A percentile compares a stretch with the other conserved stretches of the same genome.
Evolutionary conservation across 2,888 invertebrate species (phyloP).

Genomic region (Furcula furcula): DNA sequence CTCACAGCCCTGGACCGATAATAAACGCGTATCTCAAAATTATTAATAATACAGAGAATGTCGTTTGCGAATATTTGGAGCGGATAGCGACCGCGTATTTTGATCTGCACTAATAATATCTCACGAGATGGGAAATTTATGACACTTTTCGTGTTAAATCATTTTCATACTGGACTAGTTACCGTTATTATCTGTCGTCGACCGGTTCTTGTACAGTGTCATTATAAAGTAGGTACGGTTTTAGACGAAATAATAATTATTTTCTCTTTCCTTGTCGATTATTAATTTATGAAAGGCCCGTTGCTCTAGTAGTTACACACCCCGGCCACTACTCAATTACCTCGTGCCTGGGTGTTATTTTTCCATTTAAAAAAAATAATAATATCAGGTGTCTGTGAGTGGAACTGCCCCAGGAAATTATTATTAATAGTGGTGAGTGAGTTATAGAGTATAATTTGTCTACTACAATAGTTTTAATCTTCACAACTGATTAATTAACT

Average conservation of each 20-base stretch:
- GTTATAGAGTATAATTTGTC: too few species aligned
- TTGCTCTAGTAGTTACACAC: too few species aligned
- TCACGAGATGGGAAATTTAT: conserved; percentile 15
- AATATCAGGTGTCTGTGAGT: too few species aligned
- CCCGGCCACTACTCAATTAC: too few species aligned
- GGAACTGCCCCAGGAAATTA: too few species aligned
- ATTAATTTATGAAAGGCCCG: background rate
- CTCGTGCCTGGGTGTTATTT: too few species aligned
- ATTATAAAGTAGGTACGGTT: background rate
- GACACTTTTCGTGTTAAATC: conserved; percentile 23
- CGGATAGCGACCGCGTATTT: conserved; percentile 20
- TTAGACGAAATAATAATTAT: background rate
- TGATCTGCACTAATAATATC: conserved; percentile 16
- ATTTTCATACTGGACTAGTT: conserved; percentile 12
- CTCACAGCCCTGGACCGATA: conserved; percentile 12
- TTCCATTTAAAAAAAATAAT: too few species aligned
- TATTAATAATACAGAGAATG: conserved; percentile 8
- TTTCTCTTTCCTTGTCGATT: background rate
- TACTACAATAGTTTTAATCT: too few species aligned
- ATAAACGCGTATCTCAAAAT: conserved; percentile 9
- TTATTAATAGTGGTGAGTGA: too few species aligned
- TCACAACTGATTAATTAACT: too few species aligned
- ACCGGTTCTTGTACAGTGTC: conserved; percentile 1
- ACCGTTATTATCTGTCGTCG: conserved; percentile 13
- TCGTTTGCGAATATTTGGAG: conserved; percentile 16